Evolutionary conservation across 2,797 vertebrate genomes (phyloP), one percentile per base, ranked within the genome.

Genomic region (Oreochromis grahami): DNA sequence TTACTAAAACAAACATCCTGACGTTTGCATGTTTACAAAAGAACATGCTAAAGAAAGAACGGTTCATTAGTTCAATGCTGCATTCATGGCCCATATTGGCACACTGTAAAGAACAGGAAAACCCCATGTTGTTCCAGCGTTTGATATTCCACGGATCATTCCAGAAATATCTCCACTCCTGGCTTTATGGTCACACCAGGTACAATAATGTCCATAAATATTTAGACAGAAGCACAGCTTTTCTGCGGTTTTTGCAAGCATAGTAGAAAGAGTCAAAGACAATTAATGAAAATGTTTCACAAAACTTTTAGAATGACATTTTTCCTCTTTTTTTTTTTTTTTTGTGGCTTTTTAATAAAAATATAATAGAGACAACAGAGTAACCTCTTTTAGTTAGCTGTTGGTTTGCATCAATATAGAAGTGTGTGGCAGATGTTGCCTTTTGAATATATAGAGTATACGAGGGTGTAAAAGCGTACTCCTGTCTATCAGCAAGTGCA

Each of bases 291-390:
- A 48, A 29, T 19, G 24, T 19, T 48, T 26, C 41, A 72, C 2
- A 11, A 72, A 48, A 29, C 43, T 48, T 72, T 72, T 48, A 8
- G 24, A 29, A 29, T 19, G 4, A 24, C 4, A 29, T 60, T 60
- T 60, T 34, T 34, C 3, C 17, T 12, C 2, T 0, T 5, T n/a
- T 60, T n/a, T n/a, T n/a, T 12, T 2, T 0, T 5, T n/a, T 24
- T 60, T 34, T 60, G 29, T 34, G 17, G 29, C 3, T 19, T 19
- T 60, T 34, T 34, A 7, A 34, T 34, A 1, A 7, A 19, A 36
- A 0, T 29, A 17, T 0, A 58, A 34, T 34, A 34, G 32, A 60
- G 1, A 5, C 6, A 70, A 17, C 13, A 29, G 2, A 12, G 14
- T 72, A 29, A 24, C 8, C 2, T 11, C 3, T 72, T 72, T 29